Base-by-base conservation (phyloP, 2,888 invertebrate genomes). In the Himalopsyche tibetana region DNA sequence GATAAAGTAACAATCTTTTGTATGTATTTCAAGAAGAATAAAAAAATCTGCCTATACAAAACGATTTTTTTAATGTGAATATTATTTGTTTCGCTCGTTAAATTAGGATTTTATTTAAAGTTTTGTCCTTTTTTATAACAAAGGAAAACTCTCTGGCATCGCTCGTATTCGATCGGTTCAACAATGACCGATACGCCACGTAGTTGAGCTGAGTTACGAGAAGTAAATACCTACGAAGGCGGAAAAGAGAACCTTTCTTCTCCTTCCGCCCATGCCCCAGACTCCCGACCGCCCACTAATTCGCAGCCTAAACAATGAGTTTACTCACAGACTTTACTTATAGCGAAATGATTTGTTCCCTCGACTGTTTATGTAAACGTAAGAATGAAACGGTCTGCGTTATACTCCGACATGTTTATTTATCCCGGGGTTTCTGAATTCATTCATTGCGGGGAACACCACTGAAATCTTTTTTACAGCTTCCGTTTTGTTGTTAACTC, bases 251-350 rank as follows among this genome's bases (percentile, higher is more conserved):
- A 19, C 63, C 63, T 63, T 63, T 63, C 63, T 63, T 63, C 63
- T 63, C 63, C 63, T 63, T 28, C 63, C 63, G 63, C 63, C 63
- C 63, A 63, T 11, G 11, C 63, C 63, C 19, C 63, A 28, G 63
- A 28, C 19, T 63, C 63, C 28, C 63, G 28, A 11, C 63, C 63
- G 63, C 63, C 63, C 63, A 63, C 63, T 63, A 63, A 63, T 63
- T 63, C 63, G 63, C 63, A 63, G 19, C 63, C 63, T 63, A 19
- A 63, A 63, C 63, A 63, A 63, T 63, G 63, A 63, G 63, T 63
- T 63, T 63, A 63, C 63, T 63, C 63, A 63, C 63, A 63, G 63
- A 63, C 63, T 63, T 63, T 63, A 63, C 63, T 63, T 63, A 63
- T 63, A 63, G 63, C 63, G 63, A 63, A 63, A 63, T 63, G 63